Conservation (phyloP, 2,888 invertebrate species). For the Imbricaverruca yamaguchii region DNA sequence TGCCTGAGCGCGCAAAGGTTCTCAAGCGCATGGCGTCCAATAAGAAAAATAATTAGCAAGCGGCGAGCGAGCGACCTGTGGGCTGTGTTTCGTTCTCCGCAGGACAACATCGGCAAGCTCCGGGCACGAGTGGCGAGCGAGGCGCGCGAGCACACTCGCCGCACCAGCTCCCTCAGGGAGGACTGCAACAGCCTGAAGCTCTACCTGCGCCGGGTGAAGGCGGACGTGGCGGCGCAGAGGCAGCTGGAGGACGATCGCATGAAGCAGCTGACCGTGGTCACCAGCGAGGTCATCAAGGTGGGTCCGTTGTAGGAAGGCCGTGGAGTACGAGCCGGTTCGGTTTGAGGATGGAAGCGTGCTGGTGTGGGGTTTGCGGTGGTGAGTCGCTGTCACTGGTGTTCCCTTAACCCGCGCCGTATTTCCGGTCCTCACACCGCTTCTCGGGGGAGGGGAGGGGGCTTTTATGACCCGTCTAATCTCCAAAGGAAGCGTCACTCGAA, state of each 20-base stretch:
- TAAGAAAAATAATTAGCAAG: too few species aligned
- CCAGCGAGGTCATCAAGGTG: slow-evolving; percentile 9
- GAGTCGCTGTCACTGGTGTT: too few species aligned
- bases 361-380: not conserved
- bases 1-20: too few species aligned
- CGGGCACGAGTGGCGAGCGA: not conserved
- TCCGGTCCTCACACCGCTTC: too few species aligned
- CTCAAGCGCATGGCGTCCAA: too few species aligned
- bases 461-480: too few species aligned
- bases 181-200: slow-evolving; percentile 2
- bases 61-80: too few species aligned
- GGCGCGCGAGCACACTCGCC: not conserved
- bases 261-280: slow-evolving; percentile 6
- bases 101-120: not conserved
- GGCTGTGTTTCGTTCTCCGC: too few species aligned
- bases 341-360: not conserved
- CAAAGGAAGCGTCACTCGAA: too few species aligned
- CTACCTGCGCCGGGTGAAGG: slow-evolving; percentile 15
- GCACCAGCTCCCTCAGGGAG: slow-evolving; percentile 13
- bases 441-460: too few species aligned
- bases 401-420: too few species aligned
- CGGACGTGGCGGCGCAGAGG: not conserved
- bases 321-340: not conserved
- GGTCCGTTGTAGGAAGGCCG: not conserved
- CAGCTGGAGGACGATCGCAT: not conserved